Evolutionary conservation across 2,888 invertebrate genomes (phyloP), one percentile per base, ranked within the genome.

Genomic region (Agonum fuliginosum): DNA sequence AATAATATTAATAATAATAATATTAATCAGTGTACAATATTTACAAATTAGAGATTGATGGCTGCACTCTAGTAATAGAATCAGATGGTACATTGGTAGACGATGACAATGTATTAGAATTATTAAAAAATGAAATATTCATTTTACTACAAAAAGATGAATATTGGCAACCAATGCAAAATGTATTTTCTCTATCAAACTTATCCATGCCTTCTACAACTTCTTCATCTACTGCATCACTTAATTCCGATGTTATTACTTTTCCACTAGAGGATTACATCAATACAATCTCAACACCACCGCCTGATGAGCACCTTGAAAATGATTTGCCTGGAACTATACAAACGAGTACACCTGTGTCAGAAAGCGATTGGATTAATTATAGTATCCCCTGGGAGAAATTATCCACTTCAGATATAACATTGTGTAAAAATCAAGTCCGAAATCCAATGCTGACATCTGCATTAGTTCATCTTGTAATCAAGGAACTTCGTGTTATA

Each of bases 71-170:
- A 24, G 19, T 51, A n/a, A n/a, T 51, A 19, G 51, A 51, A n/a
- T 1, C 51, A 2, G 51, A 51, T 51, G 51, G 51, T 22, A 51
- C 51, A 6, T n/a, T 51, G 24, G 24, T 51, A 17, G 51, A 51
- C 19, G 51, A 51, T n/a, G 24, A 19, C 17, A 24, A 17, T 22
- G 24, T 51, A 2, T 51, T 51, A 19, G 20, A 19, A n/a, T n/a
- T 17, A 51, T 24, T 51, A n/a, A 51, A 51, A 17, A 24, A 51
- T n/a, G 51, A 51, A 22, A 3, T 19, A 2, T n/a, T 51, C 19
- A 51, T 51, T 8, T 51, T 51, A 51, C 17, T 51, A 17, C 5
- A 51, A 24, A 1, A 19, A 51, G 24, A 19, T 22, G 51, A 51
- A 51, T 14, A 17, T 14, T 51, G 17, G n/a, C n/a, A n/a, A 14